phyloP scores from a whole-genome alignment of 2,888 invertebrate genomes.

The Euphydryas editha region DNA sequence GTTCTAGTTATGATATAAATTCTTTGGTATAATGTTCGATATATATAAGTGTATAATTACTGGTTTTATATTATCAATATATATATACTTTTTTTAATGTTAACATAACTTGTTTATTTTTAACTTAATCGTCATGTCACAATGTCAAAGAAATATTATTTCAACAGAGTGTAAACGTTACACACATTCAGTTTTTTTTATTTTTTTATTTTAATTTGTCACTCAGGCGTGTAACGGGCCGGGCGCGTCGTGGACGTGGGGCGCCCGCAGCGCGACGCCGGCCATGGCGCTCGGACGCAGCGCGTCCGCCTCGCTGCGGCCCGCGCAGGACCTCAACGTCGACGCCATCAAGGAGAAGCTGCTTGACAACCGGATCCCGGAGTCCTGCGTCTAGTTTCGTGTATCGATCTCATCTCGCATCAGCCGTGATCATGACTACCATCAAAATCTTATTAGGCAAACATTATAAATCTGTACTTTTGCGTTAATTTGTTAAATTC shows the following conservation, averaged over 20 bases:
- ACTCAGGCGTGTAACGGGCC: slow-evolving; percentile 82
- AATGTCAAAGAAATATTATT: no score
- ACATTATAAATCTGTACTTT: not conserved
- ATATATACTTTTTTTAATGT: no score
- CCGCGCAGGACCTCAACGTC: slow-evolving; percentile 86
- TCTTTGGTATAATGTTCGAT: no score
- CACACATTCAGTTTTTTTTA: no score
- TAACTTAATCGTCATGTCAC: no score
- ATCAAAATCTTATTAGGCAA: no score
- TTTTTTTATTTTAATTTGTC: no score
- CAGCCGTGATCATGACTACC: not conserved
- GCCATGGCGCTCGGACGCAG: slow-evolving; percentile 65
- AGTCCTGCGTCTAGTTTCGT: slow-evolving; percentile 90
- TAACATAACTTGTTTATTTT: no score
- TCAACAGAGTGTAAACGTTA: no score
- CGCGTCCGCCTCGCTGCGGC: slow-evolving; percentile 76
- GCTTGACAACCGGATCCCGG: slow-evolving; percentile 93
- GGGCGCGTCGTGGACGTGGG: slow-evolving; percentile 83
- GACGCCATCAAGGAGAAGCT: slow-evolving; percentile 94
- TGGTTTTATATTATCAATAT: no score
- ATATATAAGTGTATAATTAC: no score
- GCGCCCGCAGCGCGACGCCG: slow-evolving; percentile 74
- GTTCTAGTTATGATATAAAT: no score
- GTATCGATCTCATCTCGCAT: not conserved
- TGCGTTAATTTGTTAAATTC: not conserved